Conservation (phyloP, 1,140 invertebrate species). For the Hydropsyche tenuis region DNA sequence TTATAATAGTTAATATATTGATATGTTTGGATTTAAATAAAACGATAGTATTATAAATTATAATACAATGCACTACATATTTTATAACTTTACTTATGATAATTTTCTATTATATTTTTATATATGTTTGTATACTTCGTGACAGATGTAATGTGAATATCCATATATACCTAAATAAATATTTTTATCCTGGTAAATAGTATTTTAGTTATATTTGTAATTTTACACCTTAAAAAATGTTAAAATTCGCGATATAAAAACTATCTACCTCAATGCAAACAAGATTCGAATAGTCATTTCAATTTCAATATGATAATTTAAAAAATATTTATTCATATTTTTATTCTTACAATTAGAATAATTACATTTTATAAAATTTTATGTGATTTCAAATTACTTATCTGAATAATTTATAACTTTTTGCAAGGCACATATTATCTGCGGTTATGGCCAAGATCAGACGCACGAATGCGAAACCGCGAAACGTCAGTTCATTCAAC, state of each 20-base stretch:
- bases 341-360: no score
- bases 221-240: no score
- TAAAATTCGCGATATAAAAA: no score
- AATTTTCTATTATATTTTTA: not conserved
- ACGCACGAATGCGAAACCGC: conserved; percentile 10
- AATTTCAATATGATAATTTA: no score
- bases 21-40: conserved; percentile 4
- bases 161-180: not conserved
- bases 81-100: not conserved
- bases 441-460: conserved; percentile 1
- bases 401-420: no score
- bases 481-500: conserved; percentile 18
- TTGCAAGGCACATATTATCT: not conserved
- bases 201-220: no score
- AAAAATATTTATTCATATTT: no score
- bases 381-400: no score
- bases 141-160: conserved; percentile 1
- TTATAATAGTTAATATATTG: conserved; percentile 9
- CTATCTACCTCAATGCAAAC: no score
- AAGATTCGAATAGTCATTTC: no score
- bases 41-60: not conserved
- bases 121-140: not conserved
- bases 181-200: no score
- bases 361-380: no score
- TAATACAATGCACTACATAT: conserved; percentile 1